Percentiles rank a stretch among this genome's conserved stretches.
These are phyloP conservation scores for Peromyscus aztecus DNA, from an alignment of 2,797 vertebrate genomes.

Conservation along the genomic window DNA sequence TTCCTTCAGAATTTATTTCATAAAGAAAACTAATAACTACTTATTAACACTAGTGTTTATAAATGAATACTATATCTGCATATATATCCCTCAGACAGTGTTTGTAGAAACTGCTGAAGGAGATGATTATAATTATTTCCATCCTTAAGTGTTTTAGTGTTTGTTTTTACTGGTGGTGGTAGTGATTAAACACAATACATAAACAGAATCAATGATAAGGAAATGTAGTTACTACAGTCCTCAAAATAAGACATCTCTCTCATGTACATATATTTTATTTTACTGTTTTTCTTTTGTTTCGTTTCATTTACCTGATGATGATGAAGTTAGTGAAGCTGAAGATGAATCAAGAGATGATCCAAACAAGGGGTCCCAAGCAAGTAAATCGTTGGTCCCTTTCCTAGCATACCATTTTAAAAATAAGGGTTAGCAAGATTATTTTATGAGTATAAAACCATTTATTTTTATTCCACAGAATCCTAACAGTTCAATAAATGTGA, in stretches of 20 bases:
- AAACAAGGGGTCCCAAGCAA: slow-evolving; percentile 95
- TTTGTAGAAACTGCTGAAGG: not conserved
- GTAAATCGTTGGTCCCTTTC: slow-evolving; percentile 93
- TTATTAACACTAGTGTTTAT: slow-evolving; percentile 3
- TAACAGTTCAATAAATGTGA: slow-evolving; percentile 42
- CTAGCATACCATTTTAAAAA: slow-evolving; percentile 84
- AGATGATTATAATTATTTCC: not conserved
- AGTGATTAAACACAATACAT: slow-evolving; percentile 10
- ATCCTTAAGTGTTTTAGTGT: slow-evolving; percentile 3
- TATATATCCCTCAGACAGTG: not conserved
- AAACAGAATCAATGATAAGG: slow-evolving; percentile 12
- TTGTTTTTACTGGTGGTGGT: not conserved
- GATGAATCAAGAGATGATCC: slow-evolving; percentile 90
- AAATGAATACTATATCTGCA: slow-evolving; percentile 20
- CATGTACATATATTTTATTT: not conserved
- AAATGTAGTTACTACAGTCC: slow-evolving; percentile 26
- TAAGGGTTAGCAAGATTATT: slow-evolving; percentile 48
- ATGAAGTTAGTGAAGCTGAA: slow-evolving; percentile 89
- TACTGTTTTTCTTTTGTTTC: not conserved
- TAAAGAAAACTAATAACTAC: not conserved
- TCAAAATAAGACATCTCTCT: not conserved
- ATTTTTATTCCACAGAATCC: slow-evolving; percentile 58
- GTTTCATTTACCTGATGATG: slow-evolving; percentile 88
- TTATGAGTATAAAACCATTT: slow-evolving; percentile 72
- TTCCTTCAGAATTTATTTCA: slow-evolving; percentile 41